A percentile compares a stretch with the other conserved stretches of the same genome.
These are phyloP conservation scores for Taxidea taxus DNA, from an alignment of 2,113 vertebrate species.

Conservation along the genomic window DNA sequence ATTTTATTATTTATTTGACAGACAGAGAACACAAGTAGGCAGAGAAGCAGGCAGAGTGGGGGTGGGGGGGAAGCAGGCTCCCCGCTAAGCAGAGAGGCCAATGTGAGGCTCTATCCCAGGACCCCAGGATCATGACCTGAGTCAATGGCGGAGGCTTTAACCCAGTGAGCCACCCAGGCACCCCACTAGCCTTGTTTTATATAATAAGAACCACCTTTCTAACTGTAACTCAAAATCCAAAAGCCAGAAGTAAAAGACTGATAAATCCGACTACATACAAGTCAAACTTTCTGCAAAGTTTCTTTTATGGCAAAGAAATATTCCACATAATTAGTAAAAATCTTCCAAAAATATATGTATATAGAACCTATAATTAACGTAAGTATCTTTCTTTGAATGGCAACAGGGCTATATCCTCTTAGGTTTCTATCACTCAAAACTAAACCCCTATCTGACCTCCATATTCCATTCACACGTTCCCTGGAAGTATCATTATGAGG, in stretches of 20 bases:
- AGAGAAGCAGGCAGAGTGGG: too few species aligned
- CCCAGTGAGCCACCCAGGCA: too few species aligned
- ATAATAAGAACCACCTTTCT: conserved; percentile 25
- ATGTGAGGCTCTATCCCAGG: too few species aligned
- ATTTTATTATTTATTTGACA: too few species aligned
- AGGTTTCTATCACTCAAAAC: conserved; percentile 18
- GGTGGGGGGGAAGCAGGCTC: too few species aligned
- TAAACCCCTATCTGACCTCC: not conserved
- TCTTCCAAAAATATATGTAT: not conserved
- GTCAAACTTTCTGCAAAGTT: not conserved
- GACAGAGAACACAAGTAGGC: too few species aligned
- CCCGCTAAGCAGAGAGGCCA: too few species aligned
- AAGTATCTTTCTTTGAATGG: not conserved
- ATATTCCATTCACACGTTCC: not conserved
- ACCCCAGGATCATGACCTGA: too few species aligned
- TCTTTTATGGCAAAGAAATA: not conserved
- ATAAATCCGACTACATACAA: not conserved
- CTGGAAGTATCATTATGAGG: not conserved
- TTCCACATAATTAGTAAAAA: not conserved
- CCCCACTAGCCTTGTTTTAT: not conserved
- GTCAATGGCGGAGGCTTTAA: too few species aligned
- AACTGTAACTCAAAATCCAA: conserved; percentile 55
- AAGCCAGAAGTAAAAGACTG: not conserved
- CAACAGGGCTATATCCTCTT: not conserved
- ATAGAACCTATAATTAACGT: not conserved